These are phyloP conservation scores for Galleria mellonella DNA, from an alignment of 1,140 invertebrate genomes.

Conservation along the genomic window DNA sequence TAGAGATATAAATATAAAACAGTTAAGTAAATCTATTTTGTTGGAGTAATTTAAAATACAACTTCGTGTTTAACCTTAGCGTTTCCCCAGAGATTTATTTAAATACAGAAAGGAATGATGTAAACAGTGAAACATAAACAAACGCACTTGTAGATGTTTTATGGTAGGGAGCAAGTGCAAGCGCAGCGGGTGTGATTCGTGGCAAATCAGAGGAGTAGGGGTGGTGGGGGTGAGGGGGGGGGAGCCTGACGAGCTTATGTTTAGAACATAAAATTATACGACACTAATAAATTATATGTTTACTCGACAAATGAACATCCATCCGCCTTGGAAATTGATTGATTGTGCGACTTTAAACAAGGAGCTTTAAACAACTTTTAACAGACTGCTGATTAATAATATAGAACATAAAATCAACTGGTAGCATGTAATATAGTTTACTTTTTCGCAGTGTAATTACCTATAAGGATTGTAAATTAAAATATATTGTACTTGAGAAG, in stretches of 20 bases:
- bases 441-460: too few relatives aligned
- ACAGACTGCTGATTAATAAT: neutral
- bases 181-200: conserved; percentile 29
- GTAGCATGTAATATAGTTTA: too few relatives aligned
- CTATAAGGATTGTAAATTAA: too few relatives aligned
- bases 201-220: too few relatives aligned
- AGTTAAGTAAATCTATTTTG: conserved; percentile 4
- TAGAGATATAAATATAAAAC: too few relatives aligned
- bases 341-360: conserved; percentile 25
- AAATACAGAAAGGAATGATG: conserved; percentile 31
- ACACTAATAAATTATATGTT: conserved; percentile 69
- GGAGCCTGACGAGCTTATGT: conserved; percentile 54
- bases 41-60: conserved; percentile 9
- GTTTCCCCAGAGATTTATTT: conserved; percentile 24
- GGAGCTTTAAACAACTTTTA: conserved; percentile 13
- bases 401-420: too few relatives aligned
- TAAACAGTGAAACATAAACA: conserved; percentile 64
- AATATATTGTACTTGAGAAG: too few relatives aligned
- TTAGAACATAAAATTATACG: conserved; percentile 72
- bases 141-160: conserved; percentile 53
- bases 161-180: conserved; percentile 57
- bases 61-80: conserved; percentile 18
- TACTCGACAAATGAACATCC: conserved; percentile 53
- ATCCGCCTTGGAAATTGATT: conserved; percentile 25
- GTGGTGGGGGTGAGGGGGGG: conserved; percentile 6